These are phyloP conservation scores for Eulemur rufifrons DNA, from an alignment of 2,113 vertebrate genomes.

Conservation along the genomic window DNA sequence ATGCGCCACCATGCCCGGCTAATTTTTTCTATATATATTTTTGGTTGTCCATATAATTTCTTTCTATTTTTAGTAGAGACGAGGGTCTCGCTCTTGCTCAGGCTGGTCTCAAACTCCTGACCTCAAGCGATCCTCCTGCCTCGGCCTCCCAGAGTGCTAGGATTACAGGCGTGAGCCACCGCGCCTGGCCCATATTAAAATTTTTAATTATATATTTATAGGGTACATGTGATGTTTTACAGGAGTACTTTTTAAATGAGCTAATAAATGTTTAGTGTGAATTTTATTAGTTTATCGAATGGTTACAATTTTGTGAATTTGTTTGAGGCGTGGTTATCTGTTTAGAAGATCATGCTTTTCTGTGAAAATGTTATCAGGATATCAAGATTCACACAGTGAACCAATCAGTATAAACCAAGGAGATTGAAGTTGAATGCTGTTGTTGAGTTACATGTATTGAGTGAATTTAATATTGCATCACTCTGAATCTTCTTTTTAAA, in stretches of 20 bases:
- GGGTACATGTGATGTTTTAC: too few relatives aligned
- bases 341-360: background rate
- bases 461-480: background rate
- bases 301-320: background rate
- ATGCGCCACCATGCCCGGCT: too few relatives aligned
- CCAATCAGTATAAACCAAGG: background rate
- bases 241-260: background rate
- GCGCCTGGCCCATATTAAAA: too few relatives aligned
- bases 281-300: slow-evolving; percentile 16
- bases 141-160: too few relatives aligned
- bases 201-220: too few relatives aligned
- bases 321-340: background rate
- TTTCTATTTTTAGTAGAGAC: too few relatives aligned
- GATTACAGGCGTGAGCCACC: too few relatives aligned
- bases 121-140: too few relatives aligned
- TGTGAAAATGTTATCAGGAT: background rate
- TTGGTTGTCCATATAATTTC: too few relatives aligned
- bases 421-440: background rate
- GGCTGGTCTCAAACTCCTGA: too few relatives aligned
- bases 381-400: background rate
- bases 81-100: too few relatives aligned
- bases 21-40: too few relatives aligned
- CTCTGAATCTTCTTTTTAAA: background rate
- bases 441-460: background rate
- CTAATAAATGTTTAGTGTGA: background rate